Percentiles rank a stretch among this genome's conserved stretches.
phyloP scores from a whole-genome alignment of 2,113 vertebrate species.

The Aplodontia rufa region DNA sequence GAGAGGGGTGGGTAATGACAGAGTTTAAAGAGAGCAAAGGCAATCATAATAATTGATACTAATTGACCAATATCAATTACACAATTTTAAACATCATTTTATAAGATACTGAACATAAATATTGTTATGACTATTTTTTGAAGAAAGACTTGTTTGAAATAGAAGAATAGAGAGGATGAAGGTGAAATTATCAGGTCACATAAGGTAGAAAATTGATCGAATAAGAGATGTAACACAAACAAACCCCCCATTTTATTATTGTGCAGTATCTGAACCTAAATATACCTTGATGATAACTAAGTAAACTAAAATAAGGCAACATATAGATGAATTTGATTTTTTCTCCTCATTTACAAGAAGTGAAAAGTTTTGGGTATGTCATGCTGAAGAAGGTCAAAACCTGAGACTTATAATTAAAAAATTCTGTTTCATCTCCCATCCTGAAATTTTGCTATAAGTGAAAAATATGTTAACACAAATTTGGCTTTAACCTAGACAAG shows the following conservation, averaged over 20 bases:
- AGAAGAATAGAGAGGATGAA: neutral
- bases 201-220: neutral
- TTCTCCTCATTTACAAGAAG: neutral
- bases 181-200: neutral
- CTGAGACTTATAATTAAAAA: too few relatives aligned
- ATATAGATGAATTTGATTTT: neutral
- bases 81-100: neutral
- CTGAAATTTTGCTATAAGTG: neutral
- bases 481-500: neutral
- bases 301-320: neutral
- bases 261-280: neutral
- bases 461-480: neutral
- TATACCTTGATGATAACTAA: neutral
- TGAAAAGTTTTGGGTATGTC: neutral
- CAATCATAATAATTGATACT: neutral
- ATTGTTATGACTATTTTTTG: neutral
- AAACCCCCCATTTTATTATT: neutral
- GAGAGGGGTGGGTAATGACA: neutral
- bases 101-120: neutral
- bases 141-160: neutral
- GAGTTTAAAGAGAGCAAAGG: neutral
- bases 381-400: neutral
- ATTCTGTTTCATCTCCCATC: neutral
- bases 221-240: neutral
- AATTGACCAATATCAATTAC: neutral